Evolutionary conservation across 2,113 vertebrate genomes (phyloP), one percentile per base, ranked within the genome.

Genomic region (Nettapus auritus): DNA sequence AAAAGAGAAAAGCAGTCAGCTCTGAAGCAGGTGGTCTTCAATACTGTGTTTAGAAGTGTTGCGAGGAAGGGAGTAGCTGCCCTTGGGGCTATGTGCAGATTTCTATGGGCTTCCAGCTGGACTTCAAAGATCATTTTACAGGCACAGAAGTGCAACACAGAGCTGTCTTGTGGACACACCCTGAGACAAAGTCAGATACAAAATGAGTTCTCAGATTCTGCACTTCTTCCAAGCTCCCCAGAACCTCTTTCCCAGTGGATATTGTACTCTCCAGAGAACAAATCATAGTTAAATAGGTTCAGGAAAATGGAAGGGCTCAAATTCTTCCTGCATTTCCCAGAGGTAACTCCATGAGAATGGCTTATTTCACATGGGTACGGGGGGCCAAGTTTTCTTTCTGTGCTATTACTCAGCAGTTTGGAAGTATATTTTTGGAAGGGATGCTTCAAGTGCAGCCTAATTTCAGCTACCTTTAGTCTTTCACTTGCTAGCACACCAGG

Each of bases 1-100:
- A 86, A 93, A 92, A 96, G 70, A 96, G 52, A 95, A 91, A 94
- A 75, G 7, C n/a, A 89, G 40, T 95, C 70, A 96, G 90, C 44
- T 59, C 53, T 66, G 56, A 82, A 89, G 81, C 66, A 93, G 34
- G 31, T 3, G 0, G 62, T 48, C 79, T 66, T 56, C 44, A 48
- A 25, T 4, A 5, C 1, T 18, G 25, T 25, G 9, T 59, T 82
- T 91, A n/a, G 53, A 84, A 52, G 62, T 42, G n/a, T 59, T 38
- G 40, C 4, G 2, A 29, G 20, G 50, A 59, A 85, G 20, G 33
- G 38, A 88, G 36, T 8, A 84, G 50, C 29, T 82, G 59, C 16
- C 23, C 42, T 53, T 63, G 48, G 22, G 31, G 42, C 36, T 64
- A 6, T 33, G 13, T 78, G 28, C 17, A 59, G 34, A 31, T 52